phyloP scores from a whole-genome alignment of 2,113 vertebrate species.

The Melospiza melodia region DNA sequence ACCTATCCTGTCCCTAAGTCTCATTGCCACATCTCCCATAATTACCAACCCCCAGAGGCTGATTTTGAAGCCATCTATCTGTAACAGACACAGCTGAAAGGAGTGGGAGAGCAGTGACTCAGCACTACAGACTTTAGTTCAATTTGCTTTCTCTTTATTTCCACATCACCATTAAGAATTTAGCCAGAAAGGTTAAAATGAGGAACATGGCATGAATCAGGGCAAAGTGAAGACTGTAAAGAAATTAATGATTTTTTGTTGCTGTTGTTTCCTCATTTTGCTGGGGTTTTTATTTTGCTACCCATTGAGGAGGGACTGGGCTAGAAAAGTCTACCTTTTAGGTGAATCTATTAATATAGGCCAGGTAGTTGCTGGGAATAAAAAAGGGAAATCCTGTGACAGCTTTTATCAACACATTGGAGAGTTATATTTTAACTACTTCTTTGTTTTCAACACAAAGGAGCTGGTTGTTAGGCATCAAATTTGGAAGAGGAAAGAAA shows the following conservation, averaged over 20 bases:
- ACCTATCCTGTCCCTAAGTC: background rate
- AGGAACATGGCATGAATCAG: background rate
- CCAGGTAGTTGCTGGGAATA: background rate
- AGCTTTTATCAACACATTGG: background rate
- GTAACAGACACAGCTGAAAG: constrained; percentile 36
- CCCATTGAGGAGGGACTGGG: background rate
- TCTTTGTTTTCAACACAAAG: constrained; percentile 49
- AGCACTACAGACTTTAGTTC: constrained; percentile 10
- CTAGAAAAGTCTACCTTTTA: background rate
- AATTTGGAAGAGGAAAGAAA: constrained; percentile 47
- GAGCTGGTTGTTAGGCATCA: constrained; percentile 19
- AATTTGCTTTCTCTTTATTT: constrained; percentile 21
- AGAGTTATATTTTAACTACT: constrained; percentile 39
- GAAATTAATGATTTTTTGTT: background rate
- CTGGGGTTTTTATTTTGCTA: background rate
- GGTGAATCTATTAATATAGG: background rate
- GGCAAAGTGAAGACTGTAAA: background rate
- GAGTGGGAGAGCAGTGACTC: constrained; percentile 57
- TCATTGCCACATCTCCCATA: background rate
- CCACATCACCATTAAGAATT: background rate
- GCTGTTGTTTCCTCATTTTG: background rate
- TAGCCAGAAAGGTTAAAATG: background rate
- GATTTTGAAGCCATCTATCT: constrained; percentile 27
- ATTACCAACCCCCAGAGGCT: constrained; percentile 14
- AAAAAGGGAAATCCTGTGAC: background rate